Evolutionary conservation across 2,888 invertebrate species (phyloP), one percentile per base, ranked within the genome.

Genomic region (Tachystola acroxantha): DNA sequence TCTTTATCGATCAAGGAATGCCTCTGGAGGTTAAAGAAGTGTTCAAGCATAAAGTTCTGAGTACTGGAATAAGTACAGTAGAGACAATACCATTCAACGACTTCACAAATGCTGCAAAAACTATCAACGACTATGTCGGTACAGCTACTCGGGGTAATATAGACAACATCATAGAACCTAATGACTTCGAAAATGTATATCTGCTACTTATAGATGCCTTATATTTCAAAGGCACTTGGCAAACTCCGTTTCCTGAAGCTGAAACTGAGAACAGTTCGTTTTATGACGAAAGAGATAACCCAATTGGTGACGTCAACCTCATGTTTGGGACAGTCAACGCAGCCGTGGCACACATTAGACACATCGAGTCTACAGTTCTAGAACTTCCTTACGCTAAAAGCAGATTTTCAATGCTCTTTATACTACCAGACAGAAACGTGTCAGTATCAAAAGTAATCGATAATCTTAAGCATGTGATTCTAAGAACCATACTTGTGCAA

Each of bases 351-450:
- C 6, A 10, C 0, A 26, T 81, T 0, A 35, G 51, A 0, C 46
- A 47, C 22, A 51, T 86, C 7, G 40, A 63, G 2, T 71, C 81
- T 0, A 46, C 40, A 10, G 69, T 84, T 0, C 20, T 84, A 2
- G 80, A 86, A 43, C 39, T 86, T 4, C 81, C 81, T 0, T 86
- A 80, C 24, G 78, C 63, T 1, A 58, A 53, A 1, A 53, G 54
- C 7, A 81, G 87, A 36, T 87, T 89, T 39, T 89, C 90, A 0
- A 92, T 93, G 92, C 65, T 92, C 4, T 52, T 92, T 2, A 71
- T 92, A 40, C 55, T 93, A 16, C 93, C 93, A 0, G 62, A 79
- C 34, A 60, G 67, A 19, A 81, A 80, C 13, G 70, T 76, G 10
- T 56, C 73, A 1, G 38, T 89, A 2, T 55, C 63, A 2, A 66